Evolutionary conservation across 2,797 vertebrate species (phyloP).

Genomic region (Phylloscopus collybita): DNA sequence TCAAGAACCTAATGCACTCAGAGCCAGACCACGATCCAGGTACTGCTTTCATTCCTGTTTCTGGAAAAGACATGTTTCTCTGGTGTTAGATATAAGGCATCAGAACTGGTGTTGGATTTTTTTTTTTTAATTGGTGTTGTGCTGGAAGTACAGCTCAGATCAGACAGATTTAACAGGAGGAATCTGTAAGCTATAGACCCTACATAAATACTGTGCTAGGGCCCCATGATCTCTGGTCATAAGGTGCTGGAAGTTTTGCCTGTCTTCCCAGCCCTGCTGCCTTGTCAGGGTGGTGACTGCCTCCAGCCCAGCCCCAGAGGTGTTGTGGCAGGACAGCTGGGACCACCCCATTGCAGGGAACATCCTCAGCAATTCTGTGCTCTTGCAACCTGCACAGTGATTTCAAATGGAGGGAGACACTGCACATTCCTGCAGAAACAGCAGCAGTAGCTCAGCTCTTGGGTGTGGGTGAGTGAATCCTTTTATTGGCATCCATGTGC

Average conservation of each 20-base stretch:
- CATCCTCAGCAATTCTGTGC: background rate
- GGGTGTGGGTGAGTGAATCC: background rate
- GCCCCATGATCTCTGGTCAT: background rate
- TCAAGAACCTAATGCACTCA: conserved; percentile 77
- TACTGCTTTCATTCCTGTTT: conserved; percentile 70
- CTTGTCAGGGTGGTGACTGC: background rate
- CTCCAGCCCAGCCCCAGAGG: background rate
- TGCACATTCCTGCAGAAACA: background rate
- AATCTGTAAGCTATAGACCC: background rate
- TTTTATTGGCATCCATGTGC: fast-evolving
- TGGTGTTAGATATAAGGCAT: background rate
- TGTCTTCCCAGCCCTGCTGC: background rate
- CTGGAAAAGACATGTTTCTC: background rate
- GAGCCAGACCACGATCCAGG: conserved; percentile 84
- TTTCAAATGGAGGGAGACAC: background rate
- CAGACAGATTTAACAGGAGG: background rate
- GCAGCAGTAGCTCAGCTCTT: background rate
- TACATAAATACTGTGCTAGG: background rate
- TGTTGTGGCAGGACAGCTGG: fast-evolving
- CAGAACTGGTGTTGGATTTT: background rate
- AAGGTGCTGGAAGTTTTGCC: background rate
- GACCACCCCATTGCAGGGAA: background rate
- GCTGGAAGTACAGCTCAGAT: background rate
- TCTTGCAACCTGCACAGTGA: background rate
- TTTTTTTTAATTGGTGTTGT: background rate